These are phyloP conservation scores for Agrilus planipennis DNA, from an alignment of 1,140 invertebrate species.

Conservation along the genomic window DNA sequence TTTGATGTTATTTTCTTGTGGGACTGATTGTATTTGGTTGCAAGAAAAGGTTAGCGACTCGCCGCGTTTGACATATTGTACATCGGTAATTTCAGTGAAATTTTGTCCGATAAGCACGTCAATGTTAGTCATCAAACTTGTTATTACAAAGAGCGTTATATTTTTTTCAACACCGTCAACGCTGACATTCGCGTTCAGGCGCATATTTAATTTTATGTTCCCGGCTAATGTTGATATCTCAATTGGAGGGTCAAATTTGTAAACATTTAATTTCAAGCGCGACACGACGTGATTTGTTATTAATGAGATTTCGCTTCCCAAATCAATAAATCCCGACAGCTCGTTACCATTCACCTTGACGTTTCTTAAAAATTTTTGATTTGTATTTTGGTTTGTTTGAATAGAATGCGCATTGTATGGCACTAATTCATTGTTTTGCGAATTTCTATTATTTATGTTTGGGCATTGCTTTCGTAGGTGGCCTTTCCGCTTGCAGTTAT, in stretches of 20 bases:
- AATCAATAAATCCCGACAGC: conserved; percentile 10
- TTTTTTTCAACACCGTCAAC: conserved; percentile 1
- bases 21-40: too few species aligned
- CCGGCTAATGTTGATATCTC: not conserved
- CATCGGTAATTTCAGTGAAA: conserved; percentile 10
- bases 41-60: not conserved
- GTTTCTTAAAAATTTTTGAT: conserved; percentile 3
- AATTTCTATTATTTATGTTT: not conserved
- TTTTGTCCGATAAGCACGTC: conserved; percentile 12
- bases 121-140: not conserved
- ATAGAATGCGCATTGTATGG: not conserved
- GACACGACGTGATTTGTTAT: not conserved
- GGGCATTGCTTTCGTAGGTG: not conserved
- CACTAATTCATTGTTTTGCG: too few species aligned
- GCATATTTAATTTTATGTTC: not conserved
- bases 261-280: not conserved
- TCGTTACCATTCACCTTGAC: not conserved
- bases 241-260: not conserved
- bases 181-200: not conserved
- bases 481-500: too few species aligned
- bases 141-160: conserved; percentile 1
- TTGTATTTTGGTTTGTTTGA: not conserved
- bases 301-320: conserved; percentile 8
- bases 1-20: too few species aligned
- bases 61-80: not conserved